phyloP scores from a whole-genome alignment of 2,113 vertebrate genomes.

The Hucho hucho region DNA sequence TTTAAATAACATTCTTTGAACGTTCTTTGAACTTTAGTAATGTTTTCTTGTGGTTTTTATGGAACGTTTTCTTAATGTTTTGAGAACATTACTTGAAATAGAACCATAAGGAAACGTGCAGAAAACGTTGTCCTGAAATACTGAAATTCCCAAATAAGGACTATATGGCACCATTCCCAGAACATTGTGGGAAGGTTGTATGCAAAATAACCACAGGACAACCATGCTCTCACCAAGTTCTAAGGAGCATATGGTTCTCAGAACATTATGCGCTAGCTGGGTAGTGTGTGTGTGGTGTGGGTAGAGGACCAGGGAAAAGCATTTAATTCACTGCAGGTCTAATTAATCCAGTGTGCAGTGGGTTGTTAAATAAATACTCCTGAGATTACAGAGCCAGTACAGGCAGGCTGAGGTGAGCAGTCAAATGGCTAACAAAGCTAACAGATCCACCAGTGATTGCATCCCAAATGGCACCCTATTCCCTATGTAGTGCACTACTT shows the following conservation, averaged over 20 bases:
- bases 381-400: background rate
- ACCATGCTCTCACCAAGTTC: no score
- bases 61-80: no score
- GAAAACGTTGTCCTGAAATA: no score
- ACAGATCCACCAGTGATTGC: background rate
- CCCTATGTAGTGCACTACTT: background rate
- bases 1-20: no score
- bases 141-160: no score
- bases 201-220: background rate
- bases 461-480: background rate
- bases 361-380: slow-evolving; percentile 23
- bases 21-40: no score
- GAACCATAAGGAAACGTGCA: no score
- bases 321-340: slow-evolving; percentile 5
- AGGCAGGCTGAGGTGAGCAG: slow-evolving; percentile 36
- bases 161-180: no score
- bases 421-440: slow-evolving; percentile 34
- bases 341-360: slow-evolving; percentile 29
- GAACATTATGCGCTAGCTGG: background rate
- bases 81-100: no score
- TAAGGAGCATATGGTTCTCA: no score
- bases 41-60: no score
- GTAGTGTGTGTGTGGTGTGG: background rate
- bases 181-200: no score
- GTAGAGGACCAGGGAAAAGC: background rate